These are phyloP conservation scores for Conger conger DNA, from an alignment of 2,113 vertebrate genomes.

Conservation along the genomic window DNA sequence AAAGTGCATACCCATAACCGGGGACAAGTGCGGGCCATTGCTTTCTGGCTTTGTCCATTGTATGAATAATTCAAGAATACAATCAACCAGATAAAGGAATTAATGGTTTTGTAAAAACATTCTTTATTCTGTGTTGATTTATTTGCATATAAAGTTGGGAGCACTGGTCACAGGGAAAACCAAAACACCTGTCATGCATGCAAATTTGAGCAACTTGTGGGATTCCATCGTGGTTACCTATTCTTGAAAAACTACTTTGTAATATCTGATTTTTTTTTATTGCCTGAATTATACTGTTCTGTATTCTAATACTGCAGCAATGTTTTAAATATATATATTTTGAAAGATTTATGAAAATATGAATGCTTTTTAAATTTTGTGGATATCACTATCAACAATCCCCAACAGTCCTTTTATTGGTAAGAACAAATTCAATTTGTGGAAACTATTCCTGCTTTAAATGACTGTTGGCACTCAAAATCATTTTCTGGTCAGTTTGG, in stretches of 20 bases:
- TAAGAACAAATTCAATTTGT: not conserved
- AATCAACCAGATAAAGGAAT: no score
- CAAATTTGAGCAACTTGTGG: not conserved
- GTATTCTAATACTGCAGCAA: no score
- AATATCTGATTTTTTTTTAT: no score
- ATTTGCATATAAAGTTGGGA: not conserved
- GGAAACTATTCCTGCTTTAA: not conserved
- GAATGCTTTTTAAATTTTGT: not conserved
- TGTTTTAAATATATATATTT: no score
- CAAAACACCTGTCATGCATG: not conserved
- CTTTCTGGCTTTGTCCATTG: no score
- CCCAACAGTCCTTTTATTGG: not conserved
- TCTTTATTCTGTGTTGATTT: not conserved
- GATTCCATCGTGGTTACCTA: not conserved
- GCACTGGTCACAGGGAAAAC: not conserved
- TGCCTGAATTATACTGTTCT: no score
- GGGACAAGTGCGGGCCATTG: no score
- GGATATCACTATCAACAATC: not conserved
- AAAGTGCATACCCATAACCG: no score
- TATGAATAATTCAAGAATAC: no score
- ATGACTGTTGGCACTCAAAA: not conserved
- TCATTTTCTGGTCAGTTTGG: constrained; percentile 3
- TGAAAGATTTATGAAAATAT: not conserved
- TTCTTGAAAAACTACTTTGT: not conserved
- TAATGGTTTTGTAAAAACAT: not conserved